Conservation (phyloP, 2,113 vertebrate species). For the Semnornis frantzii region DNA sequence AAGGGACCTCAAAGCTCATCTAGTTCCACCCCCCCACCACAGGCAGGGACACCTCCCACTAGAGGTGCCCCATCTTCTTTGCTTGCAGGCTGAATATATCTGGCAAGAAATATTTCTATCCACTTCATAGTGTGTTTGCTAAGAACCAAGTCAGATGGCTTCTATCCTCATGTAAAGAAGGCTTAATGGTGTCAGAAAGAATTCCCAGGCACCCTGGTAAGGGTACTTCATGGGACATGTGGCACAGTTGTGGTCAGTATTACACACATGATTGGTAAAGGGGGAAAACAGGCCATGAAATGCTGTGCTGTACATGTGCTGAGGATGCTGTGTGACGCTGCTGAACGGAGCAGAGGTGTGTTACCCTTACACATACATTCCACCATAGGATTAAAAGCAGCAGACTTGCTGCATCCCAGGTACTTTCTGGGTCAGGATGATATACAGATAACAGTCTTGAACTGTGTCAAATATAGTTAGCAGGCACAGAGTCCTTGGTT, state of each 20-base stretch:
- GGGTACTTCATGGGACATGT: rapidly evolving
- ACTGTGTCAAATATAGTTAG: neutral
- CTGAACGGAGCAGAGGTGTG: neutral
- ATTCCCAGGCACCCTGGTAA: neutral
- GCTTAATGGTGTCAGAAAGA: neutral
- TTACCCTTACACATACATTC: neutral
- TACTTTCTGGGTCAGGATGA: neutral
- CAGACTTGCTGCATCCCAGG: neutral
- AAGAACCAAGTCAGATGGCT: neutral
- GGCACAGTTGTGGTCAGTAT: neutral
- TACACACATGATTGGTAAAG: neutral
- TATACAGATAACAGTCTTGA: neutral
- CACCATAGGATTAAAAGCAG: neutral
- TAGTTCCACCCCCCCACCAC: no score
- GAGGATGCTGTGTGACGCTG: neutral
- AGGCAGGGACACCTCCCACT: no score
- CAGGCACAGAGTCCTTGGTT: neutral
- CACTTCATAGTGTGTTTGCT: neutral
- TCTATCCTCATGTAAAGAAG: neutral
- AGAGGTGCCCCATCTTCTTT: neutral
- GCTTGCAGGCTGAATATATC: neutral
- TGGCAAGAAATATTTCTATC: neutral
- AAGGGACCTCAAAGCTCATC: no score
- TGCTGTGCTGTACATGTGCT: neutral
- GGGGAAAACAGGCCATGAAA: neutral